phyloP scores from a whole-genome alignment of 1,140 invertebrate genomes.

The Lordiphosa clarofinis region DNA sequence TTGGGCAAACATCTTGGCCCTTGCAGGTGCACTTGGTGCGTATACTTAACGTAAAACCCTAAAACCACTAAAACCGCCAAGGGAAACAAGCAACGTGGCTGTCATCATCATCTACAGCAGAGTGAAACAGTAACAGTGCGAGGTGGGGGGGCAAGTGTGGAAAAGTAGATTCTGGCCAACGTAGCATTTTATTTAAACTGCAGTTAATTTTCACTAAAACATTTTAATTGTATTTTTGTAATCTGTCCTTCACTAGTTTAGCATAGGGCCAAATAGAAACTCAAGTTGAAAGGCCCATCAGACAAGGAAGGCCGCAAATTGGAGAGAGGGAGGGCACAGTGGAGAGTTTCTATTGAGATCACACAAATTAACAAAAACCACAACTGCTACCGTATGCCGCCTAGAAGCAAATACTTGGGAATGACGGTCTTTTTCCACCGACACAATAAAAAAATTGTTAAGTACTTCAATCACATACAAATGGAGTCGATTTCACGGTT shows the following conservation, averaged over 20 bases:
- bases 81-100: conserved; percentile 42
- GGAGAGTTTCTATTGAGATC: too few species aligned
- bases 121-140: neutral
- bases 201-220: conserved; percentile 77
- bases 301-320: conserved; percentile 1
- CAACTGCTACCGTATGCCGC: too few species aligned
- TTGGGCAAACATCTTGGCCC: conserved; percentile 56
- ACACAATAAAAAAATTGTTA: too few species aligned
- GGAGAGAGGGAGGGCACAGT: too few species aligned
- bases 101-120: conserved; percentile 5
- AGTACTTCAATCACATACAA: too few species aligned
- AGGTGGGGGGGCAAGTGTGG: neutral
- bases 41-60: conserved; percentile 73
- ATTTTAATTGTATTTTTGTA: conserved; percentile 77
- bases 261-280: conserved; percentile 39
- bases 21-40: conserved; percentile 55
- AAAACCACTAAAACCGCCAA: conserved; percentile 72
- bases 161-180: conserved; percentile 38
- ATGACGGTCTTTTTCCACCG: too few species aligned
- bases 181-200: conserved; percentile 76
- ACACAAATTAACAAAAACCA: too few species aligned
- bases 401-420: too few species aligned
- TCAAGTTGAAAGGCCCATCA: conserved; percentile 15
- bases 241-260: conserved; percentile 71
- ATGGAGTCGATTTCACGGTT: too few species aligned